These are phyloP conservation scores for Trogon surrucura DNA, from an alignment of 2,113 vertebrate genomes.

Conservation along the genomic window DNA sequence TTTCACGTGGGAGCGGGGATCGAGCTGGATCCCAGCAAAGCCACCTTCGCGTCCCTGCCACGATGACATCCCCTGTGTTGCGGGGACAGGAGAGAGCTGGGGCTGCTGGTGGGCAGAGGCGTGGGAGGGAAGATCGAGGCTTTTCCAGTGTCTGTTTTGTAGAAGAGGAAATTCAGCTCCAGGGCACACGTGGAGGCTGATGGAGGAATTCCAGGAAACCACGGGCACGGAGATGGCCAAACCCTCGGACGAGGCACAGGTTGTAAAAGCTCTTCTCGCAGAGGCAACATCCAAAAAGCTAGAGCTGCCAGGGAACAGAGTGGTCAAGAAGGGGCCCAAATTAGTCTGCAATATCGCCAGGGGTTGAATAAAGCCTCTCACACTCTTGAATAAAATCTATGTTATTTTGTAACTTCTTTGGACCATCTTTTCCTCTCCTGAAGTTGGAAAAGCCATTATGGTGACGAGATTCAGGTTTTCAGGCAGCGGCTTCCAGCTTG, in stretches of 20 bases:
- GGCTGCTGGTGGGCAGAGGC: background rate
- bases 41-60: background rate
- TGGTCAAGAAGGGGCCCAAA: background rate
- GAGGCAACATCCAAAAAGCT: background rate
- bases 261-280: background rate
- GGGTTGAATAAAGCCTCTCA: background rate
- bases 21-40: background rate
- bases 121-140: background rate
- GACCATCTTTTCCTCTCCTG: background rate
- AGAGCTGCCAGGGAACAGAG: background rate
- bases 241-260: rapidly evolving
- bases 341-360: background rate
- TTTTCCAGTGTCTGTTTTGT: too few species aligned
- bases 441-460: background rate
- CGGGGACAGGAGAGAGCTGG: rapidly evolving
- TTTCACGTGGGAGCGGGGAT: rapidly evolving
- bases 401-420: background rate
- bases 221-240: background rate
- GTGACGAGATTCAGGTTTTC: background rate
- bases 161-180: background rate
- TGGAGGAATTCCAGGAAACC: conserved; percentile 51
- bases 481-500: background rate
- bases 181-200: conserved; percentile 21
- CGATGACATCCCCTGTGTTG: rapidly evolving
- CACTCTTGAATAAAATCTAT: background rate